Evolutionary conservation across 2,797 vertebrate genomes (phyloP).

Genomic region (Helarctos malayanus): DNA sequence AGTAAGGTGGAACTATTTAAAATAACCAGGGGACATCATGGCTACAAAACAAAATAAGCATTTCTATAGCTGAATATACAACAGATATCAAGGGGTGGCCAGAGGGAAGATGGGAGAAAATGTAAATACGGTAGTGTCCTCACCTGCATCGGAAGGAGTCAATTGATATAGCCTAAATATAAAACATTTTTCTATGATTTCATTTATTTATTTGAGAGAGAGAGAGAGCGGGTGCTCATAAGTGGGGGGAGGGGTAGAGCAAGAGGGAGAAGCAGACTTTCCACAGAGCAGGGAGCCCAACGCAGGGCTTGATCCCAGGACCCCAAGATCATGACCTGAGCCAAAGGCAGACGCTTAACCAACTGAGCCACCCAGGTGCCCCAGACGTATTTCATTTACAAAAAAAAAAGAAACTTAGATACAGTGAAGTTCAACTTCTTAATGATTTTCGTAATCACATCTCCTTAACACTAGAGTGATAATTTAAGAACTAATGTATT

Average conservation of each 20-base stretch:
- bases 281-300: neutral
- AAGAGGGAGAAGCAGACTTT: neutral
- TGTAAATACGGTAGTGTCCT: neutral
- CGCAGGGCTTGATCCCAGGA: neutral
- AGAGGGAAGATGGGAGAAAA: neutral
- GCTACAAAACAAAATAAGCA: neutral
- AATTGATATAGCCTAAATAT: neutral
- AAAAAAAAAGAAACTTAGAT: neutral
- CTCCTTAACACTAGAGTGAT: neutral
- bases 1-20: neutral
- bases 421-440: neutral
- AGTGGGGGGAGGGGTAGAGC: neutral
- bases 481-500: slow-evolving; percentile 51
- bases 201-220: neutral
- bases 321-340: neutral
- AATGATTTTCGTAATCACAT: slow-evolving; percentile 1
- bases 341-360: neutral
- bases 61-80: neutral
- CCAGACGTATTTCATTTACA: neutral
- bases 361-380: neutral
- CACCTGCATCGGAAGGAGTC: neutral
- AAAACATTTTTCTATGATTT: neutral
- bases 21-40: neutral
- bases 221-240: neutral
- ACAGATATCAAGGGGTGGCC: neutral